Evolutionary conservation across 2,113 vertebrate genomes (phyloP).

Genomic region (Hippolais icterina): DNA sequence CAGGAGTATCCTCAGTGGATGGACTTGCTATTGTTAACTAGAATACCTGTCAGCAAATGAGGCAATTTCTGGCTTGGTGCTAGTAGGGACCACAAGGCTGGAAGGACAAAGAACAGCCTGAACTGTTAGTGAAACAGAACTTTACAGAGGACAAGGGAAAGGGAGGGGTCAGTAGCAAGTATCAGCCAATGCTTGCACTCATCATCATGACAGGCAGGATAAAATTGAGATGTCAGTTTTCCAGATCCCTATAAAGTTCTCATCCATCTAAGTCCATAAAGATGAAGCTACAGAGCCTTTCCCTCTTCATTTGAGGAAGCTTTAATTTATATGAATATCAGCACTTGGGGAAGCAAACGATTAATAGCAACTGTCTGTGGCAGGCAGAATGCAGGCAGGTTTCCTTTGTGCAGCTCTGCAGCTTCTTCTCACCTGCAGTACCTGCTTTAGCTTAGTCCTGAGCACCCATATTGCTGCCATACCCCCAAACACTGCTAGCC

Average conservation of each 20-base stretch:
- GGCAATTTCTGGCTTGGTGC: neutral
- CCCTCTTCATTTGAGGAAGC: neutral
- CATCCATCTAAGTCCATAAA: conserved; percentile 35
- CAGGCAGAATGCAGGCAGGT: neutral
- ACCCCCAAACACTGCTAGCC: neutral
- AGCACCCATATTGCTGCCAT: neutral
- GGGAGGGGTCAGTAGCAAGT: neutral
- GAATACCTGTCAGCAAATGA: conserved; percentile 34
- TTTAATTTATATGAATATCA: conserved; percentile 18
- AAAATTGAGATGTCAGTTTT: conserved; percentile 29
- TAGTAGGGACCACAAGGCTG: neutral
- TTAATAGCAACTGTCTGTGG: neutral
- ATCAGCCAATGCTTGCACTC: neutral
- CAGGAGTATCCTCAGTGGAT: conserved; percentile 13
- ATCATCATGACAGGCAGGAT: neutral
- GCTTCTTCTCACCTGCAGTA: neutral
- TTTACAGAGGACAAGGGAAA: neutral
- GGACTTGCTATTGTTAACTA: conserved; percentile 30
- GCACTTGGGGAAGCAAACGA: neutral
- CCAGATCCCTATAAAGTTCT: conserved; percentile 32
- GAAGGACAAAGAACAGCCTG: conserved; percentile 33
- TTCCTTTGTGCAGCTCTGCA: neutral
- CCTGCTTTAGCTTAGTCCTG: neutral
- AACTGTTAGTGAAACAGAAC: neutral
- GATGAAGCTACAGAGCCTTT: conserved; percentile 7